These are phyloP conservation scores for Microplitis deprimator DNA, from an alignment of 2,888 invertebrate genomes.

Conservation along the genomic window DNA sequence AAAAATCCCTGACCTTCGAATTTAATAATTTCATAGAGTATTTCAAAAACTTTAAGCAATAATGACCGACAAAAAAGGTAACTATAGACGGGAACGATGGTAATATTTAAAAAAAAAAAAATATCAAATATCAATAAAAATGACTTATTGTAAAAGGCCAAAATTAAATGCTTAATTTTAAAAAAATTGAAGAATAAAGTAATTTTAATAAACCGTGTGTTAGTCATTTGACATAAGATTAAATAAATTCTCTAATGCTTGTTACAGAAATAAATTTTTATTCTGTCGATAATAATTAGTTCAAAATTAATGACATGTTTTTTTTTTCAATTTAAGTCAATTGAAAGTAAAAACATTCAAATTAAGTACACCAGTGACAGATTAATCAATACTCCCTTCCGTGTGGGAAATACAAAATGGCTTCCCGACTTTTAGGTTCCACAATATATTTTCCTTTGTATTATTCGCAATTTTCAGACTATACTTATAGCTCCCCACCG, in stretches of 20 bases:
- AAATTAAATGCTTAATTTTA: slow-evolving; percentile 2
- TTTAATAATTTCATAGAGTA: slow-evolving; percentile 60
- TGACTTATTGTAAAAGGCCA: neutral
- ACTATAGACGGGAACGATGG: slow-evolving; percentile 58
- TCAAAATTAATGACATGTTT: neutral
- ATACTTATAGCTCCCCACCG: neutral
- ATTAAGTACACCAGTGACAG: slow-evolving; percentile 60
- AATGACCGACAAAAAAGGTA: slow-evolving; percentile 72
- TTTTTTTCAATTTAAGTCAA: neutral
- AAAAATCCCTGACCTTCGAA: slow-evolving; percentile 2
- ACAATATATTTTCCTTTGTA: slow-evolving; percentile 40
- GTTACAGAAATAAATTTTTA: neutral
- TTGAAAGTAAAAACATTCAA: slow-evolving; percentile 25
- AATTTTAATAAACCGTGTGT: slow-evolving; percentile 13
- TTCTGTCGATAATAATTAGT: neutral
- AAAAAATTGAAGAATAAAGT: neutral
- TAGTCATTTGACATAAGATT: neutral
- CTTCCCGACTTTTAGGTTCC: slow-evolving; percentile 57
- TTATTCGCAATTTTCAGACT: neutral
- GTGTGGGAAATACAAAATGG: slow-evolving; percentile 69
- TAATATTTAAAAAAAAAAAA: slow-evolving; percentile 12
- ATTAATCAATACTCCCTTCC: slow-evolving; percentile 70
- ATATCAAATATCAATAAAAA: neutral
- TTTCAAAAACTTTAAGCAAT: slow-evolving; percentile 65
- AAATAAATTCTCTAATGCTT: neutral